These are phyloP conservation scores for Coilia nasus DNA, from an alignment of 2,797 vertebrate genomes.

Conservation along the genomic window DNA sequence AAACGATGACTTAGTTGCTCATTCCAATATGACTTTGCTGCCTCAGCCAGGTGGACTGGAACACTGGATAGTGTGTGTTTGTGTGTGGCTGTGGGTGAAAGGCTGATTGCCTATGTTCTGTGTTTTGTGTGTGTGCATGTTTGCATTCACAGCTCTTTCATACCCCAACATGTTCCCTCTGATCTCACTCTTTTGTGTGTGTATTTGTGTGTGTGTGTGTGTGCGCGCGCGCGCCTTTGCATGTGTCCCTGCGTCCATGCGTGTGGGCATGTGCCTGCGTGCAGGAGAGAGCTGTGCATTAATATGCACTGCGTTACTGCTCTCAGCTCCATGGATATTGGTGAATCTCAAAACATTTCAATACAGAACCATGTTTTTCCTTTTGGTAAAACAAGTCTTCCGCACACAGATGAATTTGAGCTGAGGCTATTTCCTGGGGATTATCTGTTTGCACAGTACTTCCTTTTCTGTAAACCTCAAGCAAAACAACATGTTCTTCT, in stretches of 20 bases:
- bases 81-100: too few species aligned
- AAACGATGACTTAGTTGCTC: too few species aligned
- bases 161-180: too few species aligned
- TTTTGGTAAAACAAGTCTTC: neutral
- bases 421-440: neutral
- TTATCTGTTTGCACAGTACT: neutral
- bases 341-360: too few species aligned
- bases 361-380: neutral
- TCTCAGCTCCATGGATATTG: neutral
- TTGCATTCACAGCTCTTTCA: too few species aligned
- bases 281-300: too few species aligned
- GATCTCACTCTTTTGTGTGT: neutral
- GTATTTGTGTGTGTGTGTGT: neutral
- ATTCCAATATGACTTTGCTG: too few species aligned
- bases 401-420: neutral
- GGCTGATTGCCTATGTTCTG: too few species aligned
- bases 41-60: too few species aligned
- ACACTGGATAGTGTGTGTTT: too few species aligned
- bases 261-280: neutral
- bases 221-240: too few species aligned
- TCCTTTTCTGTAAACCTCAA: neutral
- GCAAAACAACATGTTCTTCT: neutral
- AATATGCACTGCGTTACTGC: constrained; percentile 16
- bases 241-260: neutral
- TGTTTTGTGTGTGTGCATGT: too few species aligned